A percentile compares a stretch with the other conserved stretches of the same genome.
Conservation (phyloP, 1,140 invertebrate species). For the Lepidostoma basale region DNA sequence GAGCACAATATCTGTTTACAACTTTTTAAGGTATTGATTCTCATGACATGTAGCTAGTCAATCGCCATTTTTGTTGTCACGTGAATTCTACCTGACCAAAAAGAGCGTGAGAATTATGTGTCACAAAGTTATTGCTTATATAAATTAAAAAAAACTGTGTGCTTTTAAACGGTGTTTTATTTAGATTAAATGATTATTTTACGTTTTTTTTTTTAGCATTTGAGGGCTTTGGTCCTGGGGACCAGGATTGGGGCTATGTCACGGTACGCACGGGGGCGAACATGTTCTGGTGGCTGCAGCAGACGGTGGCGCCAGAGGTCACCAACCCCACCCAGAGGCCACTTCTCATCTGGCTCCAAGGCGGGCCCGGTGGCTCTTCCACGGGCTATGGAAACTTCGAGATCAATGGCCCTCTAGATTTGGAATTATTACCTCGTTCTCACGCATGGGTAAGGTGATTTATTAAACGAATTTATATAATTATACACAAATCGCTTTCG, state of each 20-base stretch:
- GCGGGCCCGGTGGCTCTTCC: slow-evolving; percentile 76
- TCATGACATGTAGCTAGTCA: too few relatives aligned
- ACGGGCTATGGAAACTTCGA: slow-evolving; percentile 81
- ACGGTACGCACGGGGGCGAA: slow-evolving; percentile 72
- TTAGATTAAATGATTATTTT: background rate
- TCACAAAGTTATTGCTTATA: too few relatives aligned
- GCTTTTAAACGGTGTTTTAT: background rate
- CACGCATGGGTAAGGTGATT: slow-evolving; percentile 81
- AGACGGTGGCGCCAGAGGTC: slow-evolving; percentile 71
- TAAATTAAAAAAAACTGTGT: background rate
- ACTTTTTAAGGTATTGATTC: too few relatives aligned
- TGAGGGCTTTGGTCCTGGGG: slow-evolving; percentile 49
- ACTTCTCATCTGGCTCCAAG: slow-evolving; percentile 80
- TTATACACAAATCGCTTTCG: too few relatives aligned
- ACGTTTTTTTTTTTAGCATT: slow-evolving; percentile 26
- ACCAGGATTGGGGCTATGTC: slow-evolving; percentile 56
- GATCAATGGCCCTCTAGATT: slow-evolving; percentile 75
- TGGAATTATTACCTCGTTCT: slow-evolving; percentile 68
- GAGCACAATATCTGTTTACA: too few relatives aligned
- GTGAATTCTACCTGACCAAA: too few relatives aligned
- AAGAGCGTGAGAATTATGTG: too few relatives aligned
- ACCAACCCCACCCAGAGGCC: slow-evolving; percentile 66
- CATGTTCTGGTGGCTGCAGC: slow-evolving; percentile 87
- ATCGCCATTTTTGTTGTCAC: too few relatives aligned
- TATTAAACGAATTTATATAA: too few relatives aligned